Evolutionary conservation across 2,888 invertebrate genomes (phyloP).

Genomic region (Aromia moschata): DNA sequence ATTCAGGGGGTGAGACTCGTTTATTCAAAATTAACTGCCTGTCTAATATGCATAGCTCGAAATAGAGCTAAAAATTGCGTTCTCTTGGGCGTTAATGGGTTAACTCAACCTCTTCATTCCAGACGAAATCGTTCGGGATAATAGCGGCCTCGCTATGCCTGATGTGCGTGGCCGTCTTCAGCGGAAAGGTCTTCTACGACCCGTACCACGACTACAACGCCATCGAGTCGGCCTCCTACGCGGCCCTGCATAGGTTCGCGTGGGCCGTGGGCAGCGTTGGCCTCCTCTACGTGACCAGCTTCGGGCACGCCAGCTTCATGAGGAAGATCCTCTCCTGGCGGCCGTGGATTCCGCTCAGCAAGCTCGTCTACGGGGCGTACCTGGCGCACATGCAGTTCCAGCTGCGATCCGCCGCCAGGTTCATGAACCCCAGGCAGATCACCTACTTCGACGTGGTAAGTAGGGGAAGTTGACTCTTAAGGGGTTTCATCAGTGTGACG

Average conservation of each 20-base stretch:
- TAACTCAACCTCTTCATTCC: slow-evolving; percentile 49
- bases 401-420: slow-evolving; percentile 64
- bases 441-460: slow-evolving; percentile 59
- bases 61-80: too few species aligned
- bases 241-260: slow-evolving; percentile 67
- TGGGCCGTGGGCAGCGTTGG: slow-evolving; percentile 67
- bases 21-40: too few species aligned
- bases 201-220: slow-evolving; percentile 64
- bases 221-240: slow-evolving; percentile 68
- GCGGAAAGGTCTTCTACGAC: slow-evolving; percentile 66
- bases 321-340: slow-evolving; percentile 66
- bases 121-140: slow-evolving; percentile 65
- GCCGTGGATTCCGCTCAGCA: slow-evolving; percentile 69
- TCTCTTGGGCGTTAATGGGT: slow-evolving; percentile 55
- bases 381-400: slow-evolving; percentile 68
- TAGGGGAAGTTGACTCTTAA: too few species aligned
- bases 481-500: too few species aligned
- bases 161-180: slow-evolving; percentile 63
- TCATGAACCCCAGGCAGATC: slow-evolving; percentile 63
- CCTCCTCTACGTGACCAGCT: slow-evolving; percentile 65
- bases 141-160: slow-evolving; percentile 60
- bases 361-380: slow-evolving; percentile 66
- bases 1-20: too few species aligned
- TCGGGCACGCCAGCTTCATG: slow-evolving; percentile 61
- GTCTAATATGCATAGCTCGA: too few species aligned